Percentiles rank a stretch among this genome's conserved stretches.
Evolutionary conservation across 1,140 invertebrate species (phyloP).

Genomic region (Dysdera silvatica): DNA sequence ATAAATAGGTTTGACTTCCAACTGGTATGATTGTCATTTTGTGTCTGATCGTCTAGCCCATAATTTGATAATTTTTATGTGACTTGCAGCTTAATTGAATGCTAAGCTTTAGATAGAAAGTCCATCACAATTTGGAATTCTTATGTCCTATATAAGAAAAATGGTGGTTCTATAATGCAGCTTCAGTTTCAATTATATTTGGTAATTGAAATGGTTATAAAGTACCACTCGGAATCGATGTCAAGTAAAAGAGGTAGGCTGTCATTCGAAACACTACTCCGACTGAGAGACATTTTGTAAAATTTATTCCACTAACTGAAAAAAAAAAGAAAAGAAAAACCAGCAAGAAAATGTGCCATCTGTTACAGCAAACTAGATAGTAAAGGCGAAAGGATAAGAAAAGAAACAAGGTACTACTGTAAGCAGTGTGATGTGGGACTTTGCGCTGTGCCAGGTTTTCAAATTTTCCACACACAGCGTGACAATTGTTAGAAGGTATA

Average conservation of each 20-base stretch:
- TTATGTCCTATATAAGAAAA: conserved; percentile 3
- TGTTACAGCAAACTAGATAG: not conserved
- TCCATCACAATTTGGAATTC: too few species aligned
- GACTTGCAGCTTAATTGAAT: too few species aligned
- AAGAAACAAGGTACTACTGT: too few species aligned
- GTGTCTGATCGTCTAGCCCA: too few species aligned
- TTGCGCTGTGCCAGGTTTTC: too few species aligned
- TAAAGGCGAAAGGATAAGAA: conserved; percentile 2
- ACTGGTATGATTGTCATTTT: too few species aligned
- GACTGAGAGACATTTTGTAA: conserved; percentile 5
- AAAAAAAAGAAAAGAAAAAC: conserved; percentile 10
- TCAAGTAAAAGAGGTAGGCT: not conserved
- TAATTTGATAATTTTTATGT: too few species aligned
- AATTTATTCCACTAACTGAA: conserved; percentile 8
- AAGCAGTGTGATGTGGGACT: too few species aligned
- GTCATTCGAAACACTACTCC: not conserved
- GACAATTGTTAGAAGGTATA: too few species aligned
- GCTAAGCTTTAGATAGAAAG: too few species aligned
- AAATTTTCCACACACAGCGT: too few species aligned
- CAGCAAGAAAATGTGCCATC: conserved; percentile 1
- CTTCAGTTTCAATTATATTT: conserved; percentile 11
- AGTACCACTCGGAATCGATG: conserved; percentile 5
- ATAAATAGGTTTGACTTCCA: too few species aligned
- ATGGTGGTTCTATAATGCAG: not conserved
- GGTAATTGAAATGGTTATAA: conserved; percentile 7